Conservation (phyloP, 2,797 vertebrate species). For the Smutsia temminckii region DNA sequence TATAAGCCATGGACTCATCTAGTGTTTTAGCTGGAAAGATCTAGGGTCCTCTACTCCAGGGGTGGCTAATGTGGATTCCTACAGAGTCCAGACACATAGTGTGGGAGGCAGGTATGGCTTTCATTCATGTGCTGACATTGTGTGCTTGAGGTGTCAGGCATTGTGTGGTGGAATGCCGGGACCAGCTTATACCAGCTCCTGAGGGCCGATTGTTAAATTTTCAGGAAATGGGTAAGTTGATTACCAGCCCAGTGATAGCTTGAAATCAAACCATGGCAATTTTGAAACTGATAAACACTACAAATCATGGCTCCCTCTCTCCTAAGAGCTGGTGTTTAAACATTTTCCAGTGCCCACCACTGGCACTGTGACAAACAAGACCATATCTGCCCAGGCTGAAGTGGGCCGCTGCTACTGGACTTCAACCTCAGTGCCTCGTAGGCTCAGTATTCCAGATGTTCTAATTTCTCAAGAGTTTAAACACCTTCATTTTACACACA, state of each 20-base stretch:
- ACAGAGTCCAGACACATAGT: background rate
- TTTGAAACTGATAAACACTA: background rate
- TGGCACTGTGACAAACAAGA: background rate
- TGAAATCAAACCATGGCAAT: background rate
- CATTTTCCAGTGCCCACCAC: background rate
- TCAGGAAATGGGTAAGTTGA: background rate
- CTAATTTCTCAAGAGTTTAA: background rate
- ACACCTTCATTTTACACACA: background rate
- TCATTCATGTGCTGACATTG: accelerated
- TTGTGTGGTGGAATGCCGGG: background rate
- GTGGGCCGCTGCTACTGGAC: background rate
- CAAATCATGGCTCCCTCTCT: background rate
- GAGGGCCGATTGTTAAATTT: background rate
- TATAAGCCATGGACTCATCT: background rate
- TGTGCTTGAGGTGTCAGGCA: background rate
- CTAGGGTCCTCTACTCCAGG: background rate
- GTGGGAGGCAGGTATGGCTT: background rate
- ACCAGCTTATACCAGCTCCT: background rate
- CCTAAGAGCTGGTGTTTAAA: background rate
- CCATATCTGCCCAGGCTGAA: accelerated
- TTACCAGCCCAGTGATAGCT: background rate
- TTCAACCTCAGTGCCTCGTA: background rate
- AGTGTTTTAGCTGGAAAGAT: background rate
- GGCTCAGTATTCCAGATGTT: background rate
- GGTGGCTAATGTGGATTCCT: background rate